Base-by-base conservation (phyloP, 2,113 vertebrate species). In the Marcusenius ussheri region DNA sequence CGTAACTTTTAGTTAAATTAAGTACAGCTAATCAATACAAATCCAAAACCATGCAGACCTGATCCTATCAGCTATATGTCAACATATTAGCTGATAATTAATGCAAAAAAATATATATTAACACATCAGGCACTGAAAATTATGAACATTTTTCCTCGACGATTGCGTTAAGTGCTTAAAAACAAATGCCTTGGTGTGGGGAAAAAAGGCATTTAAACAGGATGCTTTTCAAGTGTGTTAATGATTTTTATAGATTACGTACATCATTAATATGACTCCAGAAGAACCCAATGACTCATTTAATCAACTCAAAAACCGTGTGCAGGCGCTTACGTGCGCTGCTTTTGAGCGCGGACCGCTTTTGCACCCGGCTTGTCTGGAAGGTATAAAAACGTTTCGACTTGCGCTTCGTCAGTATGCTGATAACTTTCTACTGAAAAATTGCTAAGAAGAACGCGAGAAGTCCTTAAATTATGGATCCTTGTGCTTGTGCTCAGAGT, bases 401-500 rank as follows among this genome's bases (percentile, higher is more conserved):
- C 5, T 1, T 3, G 1, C 3, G 1, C 0, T 45, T 7, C 1
- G 6, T 46, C 19, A 46, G 45, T 46, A 47, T 3, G 42, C 83
- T 8, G 21, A 4, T 19, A 84, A 24, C 24, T 47, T 3, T 0
- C 6, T n/a, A 24, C 19, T 42, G 13, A 39, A 5, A 21, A 9
- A 47, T 5, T 24, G 21, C 8, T 0, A 21, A 9, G 24, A 56
- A 50, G 50, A 21, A 27, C 2, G 7, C 2, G 31, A 53, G n/a
- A 35, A 51, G 10, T 47, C 5, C 2, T 13, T 27, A 42, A 53
- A 91, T 83, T 21, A 96, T 96, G 96, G 95, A 96, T 56, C 95
- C 95, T 5, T 96, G 96, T 49, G 95, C 95, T 1, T 96, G 96
- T 91, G 24, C 93, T 31, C 96, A 96, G 91, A 93, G 96, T 96